Evolutionary conservation across 2,888 invertebrate species (phyloP).

Genomic region (Dorcus hopei): DNA sequence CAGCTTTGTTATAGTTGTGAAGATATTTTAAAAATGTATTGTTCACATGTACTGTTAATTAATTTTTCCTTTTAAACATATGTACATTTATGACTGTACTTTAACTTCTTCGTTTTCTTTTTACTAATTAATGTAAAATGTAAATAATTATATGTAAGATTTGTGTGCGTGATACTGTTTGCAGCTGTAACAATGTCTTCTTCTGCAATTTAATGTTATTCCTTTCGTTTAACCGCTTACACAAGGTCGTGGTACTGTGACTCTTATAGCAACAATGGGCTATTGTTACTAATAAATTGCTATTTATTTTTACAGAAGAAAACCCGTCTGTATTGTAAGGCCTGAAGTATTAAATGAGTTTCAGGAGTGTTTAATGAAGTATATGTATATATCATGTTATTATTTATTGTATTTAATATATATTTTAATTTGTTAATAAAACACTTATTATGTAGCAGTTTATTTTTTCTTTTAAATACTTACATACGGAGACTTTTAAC

Average conservation of each 20-base stretch:
- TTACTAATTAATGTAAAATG: too few species aligned
- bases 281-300: slow-evolving; percentile 1
- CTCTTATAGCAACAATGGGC: background rate
- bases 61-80: background rate
- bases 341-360: background rate
- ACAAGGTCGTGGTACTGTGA: slow-evolving; percentile 12
- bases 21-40: too few species aligned
- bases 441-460: too few species aligned
- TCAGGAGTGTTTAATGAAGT: background rate
- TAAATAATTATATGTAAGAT: too few species aligned
- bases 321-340: background rate
- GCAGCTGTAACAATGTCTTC: background rate
- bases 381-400: background rate
- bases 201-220: background rate
- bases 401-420: background rate
- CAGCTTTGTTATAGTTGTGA: background rate
- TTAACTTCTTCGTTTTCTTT: too few species aligned
- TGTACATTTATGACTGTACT: background rate
- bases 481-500: too few species aligned
- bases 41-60: background rate
- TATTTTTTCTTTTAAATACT: too few species aligned
- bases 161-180: background rate
- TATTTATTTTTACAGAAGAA: slow-evolving; percentile 7
- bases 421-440: background rate
- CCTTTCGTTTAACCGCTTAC: slow-evolving; percentile 10